Evolutionary conservation across 2,888 invertebrate genomes (phyloP), one percentile per base, ranked within the genome.

Genomic region (Teleiodes luculella): DNA sequence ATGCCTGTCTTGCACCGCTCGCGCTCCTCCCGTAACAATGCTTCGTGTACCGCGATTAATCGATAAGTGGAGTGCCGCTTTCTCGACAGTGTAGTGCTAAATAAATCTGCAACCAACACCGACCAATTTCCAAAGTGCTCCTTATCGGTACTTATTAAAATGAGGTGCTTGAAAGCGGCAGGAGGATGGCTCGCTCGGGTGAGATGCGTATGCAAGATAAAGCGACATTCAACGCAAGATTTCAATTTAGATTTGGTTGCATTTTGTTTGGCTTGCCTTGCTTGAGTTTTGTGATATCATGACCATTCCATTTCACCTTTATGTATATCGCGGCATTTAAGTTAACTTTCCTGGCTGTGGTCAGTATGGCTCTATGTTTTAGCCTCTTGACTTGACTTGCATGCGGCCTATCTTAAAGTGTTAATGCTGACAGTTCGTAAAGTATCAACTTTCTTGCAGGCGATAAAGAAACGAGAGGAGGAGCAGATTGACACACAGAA

Each of bases 171-270:
- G 78, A 86, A 83, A 83, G 80, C 81, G 63, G 87, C 89, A 58
- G 83, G 89, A 81, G 88, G 86, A 83, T 89, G 88, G 89, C 80
- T 88, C 64, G 81, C 88, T 67, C 86, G 89, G 87, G 89, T 89
- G 82, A 86, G 88, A 86, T 83, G 67, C 72, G 70, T 78, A 68
- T 71, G 68, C 72, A 65, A 74, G 83, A 86, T 85, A 81, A 71
- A 70, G 63, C 67, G 70, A 80, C 80, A 79, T 76, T 77, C 79
- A 69, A 69, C 70, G 66, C 71, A 70, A 83, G 85, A 87, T 86
- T 85, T 84, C 80, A 82, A 86, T 85, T 86, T 80, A 86, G 83
- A 86, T 86, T 74, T 70, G 64, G 58, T 66, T 80, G 77, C 70
- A 74, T 78, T 80, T 78, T 78, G 70, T 80, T 80, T 83, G 72